Evolutionary conservation across 2,888 invertebrate species (phyloP).

Genomic region (Phlogophora meticulosa): DNA sequence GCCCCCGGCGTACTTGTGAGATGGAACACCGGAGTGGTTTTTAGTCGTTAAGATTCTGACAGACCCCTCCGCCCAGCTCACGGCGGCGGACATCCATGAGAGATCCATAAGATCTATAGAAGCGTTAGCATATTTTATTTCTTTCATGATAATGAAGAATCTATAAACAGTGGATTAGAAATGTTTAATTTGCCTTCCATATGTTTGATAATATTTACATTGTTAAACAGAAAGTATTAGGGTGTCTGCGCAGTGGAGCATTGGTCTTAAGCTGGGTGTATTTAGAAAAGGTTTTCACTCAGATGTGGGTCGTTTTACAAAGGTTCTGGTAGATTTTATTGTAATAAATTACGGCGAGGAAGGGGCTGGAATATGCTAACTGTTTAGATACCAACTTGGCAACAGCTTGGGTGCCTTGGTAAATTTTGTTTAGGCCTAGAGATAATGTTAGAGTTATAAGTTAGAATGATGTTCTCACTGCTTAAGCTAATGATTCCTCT

Average conservation of each 20-base stretch:
- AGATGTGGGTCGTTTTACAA: conserved; percentile 23
- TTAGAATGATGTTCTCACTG: neutral
- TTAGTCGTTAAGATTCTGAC: too few relatives aligned
- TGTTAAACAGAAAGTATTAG: conserved; percentile 34
- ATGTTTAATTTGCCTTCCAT: neutral
- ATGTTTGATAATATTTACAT: conserved; percentile 37
- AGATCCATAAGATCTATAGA: too few relatives aligned
- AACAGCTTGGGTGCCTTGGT: conserved; percentile 30
- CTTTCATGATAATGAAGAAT: too few relatives aligned
- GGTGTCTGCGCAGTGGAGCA: neutral
- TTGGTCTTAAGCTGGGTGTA: conserved; percentile 33
- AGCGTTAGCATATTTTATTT: too few relatives aligned
- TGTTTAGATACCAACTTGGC: conserved; percentile 32
- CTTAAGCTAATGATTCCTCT: neutral
- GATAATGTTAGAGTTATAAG: conserved; percentile 31
- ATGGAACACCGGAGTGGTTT: too few relatives aligned
- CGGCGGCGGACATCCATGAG: too few relatives aligned
- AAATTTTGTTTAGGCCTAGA: conserved; percentile 7
- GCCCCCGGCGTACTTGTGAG: too few relatives aligned
- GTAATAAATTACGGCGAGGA: conserved; percentile 28
- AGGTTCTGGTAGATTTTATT: conserved; percentile 36
- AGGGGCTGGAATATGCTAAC: conserved; percentile 30
- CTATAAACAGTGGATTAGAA: too few relatives aligned
- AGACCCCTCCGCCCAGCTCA: too few relatives aligned
- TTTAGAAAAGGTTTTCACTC: conserved; percentile 27